A percentile compares a stretch with the other conserved stretches of the same genome.
These are phyloP conservation scores for Cistogaster globosa DNA, from an alignment of 2,888 invertebrate genomes.

Conservation along the genomic window DNA sequence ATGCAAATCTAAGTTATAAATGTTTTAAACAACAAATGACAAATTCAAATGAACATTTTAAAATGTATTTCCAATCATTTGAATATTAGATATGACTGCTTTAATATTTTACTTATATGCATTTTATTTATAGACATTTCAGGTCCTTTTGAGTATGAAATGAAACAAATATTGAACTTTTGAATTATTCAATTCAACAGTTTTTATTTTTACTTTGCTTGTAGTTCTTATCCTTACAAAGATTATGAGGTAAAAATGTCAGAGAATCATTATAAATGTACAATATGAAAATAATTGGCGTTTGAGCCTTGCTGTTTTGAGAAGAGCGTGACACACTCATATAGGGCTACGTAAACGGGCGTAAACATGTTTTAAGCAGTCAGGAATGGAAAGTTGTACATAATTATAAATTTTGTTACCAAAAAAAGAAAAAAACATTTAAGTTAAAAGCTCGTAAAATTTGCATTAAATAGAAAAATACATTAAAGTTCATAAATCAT, in stretches of 20 bases:
- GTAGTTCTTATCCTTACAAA: not conserved
- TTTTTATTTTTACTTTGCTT: not conserved
- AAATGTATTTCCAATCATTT: constrained; percentile 39
- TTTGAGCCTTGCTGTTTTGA: constrained; percentile 24
- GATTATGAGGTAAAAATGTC: constrained; percentile 40
- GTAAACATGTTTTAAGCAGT: not conserved
- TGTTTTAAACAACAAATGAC: constrained; percentile 37
- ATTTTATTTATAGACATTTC: constrained; percentile 14
- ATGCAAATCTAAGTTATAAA: constrained; percentile 28
- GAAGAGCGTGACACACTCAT: constrained; percentile 47
- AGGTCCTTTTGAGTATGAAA: not conserved
- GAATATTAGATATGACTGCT: constrained; percentile 20
- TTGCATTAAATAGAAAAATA: no score
- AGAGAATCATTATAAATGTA: constrained; percentile 55
- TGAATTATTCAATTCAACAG: constrained; percentile 50
- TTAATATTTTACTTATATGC: constrained; percentile 46
- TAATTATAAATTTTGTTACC: not conserved
- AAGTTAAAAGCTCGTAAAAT: no score
- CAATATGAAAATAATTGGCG: constrained; percentile 15
- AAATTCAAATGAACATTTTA: constrained; percentile 42
- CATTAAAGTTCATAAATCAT: no score
- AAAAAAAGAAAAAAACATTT: not conserved
- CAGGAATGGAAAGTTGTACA: not conserved
- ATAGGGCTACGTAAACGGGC: not conserved
- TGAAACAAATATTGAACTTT: constrained; percentile 7